Conservation (phyloP, 2,797 vertebrate genomes). For the Leptodactylus fallax region DNA sequence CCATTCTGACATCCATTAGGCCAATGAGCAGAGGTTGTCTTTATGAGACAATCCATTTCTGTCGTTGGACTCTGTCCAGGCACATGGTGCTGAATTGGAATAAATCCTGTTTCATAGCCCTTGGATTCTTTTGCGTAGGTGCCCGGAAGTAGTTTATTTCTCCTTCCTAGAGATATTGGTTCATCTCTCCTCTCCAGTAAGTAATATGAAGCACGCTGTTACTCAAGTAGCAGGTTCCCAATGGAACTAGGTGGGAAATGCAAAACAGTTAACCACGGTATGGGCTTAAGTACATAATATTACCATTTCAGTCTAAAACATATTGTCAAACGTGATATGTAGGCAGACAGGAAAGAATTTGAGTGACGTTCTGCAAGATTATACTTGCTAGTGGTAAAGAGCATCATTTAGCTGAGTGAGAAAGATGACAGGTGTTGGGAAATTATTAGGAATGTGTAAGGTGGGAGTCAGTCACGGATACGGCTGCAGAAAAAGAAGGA, state of each 20-base stretch:
- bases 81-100: neutral
- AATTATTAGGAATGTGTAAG: constrained; percentile 45
- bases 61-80: neutral
- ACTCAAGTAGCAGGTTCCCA: neutral
- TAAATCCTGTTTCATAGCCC: neutral
- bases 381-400: constrained; percentile 12
- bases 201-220: neutral
- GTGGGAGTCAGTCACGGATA: constrained; percentile 38
- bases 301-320: neutral
- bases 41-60: neutral
- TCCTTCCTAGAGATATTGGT: neutral
- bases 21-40: neutral
- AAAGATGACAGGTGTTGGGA: constrained; percentile 40
- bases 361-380: constrained; percentile 1
- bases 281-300: constrained; percentile 20
- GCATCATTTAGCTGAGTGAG: constrained; percentile 11
- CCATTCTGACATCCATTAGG: neutral
- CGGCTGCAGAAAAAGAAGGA: constrained; percentile 21
- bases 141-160: too few species aligned
- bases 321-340: constrained; percentile 2
- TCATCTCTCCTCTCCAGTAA: neutral
- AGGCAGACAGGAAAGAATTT: constrained; percentile 1
- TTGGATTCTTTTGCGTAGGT: neutral
- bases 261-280: neutral
- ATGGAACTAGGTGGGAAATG: neutral